phyloP scores from a whole-genome alignment of 2,888 invertebrate genomes.

The Andrena praecox region DNA sequence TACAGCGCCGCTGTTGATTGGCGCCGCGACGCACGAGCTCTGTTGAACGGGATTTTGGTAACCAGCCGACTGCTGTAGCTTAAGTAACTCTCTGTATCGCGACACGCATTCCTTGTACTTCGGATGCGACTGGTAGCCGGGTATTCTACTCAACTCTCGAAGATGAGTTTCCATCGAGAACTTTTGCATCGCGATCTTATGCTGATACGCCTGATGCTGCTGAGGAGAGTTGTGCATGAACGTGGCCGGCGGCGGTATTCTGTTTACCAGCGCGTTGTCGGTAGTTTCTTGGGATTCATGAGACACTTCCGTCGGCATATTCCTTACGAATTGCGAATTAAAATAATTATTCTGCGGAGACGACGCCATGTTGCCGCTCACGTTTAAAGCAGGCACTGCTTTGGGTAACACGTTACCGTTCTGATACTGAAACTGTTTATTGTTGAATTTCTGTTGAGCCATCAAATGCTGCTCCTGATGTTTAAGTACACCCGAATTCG shows the following conservation, averaged over 20 bases:
- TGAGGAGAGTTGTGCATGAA: slow-evolving; percentile 63
- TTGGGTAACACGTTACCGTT: slow-evolving; percentile 70
- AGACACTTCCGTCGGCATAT: slow-evolving; percentile 72
- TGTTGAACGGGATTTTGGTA: slow-evolving; percentile 79
- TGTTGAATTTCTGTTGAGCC: slow-evolving; percentile 73
- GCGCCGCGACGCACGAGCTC: slow-evolving; percentile 38
- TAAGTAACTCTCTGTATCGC: slow-evolving; percentile 78
- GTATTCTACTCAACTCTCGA: slow-evolving; percentile 77
- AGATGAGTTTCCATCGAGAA: slow-evolving; percentile 80
- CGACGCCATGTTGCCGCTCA: slow-evolving; percentile 60
- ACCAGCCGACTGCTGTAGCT: slow-evolving; percentile 79
- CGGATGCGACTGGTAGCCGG: slow-evolving; percentile 81
- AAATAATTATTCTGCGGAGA: slow-evolving; percentile 75
- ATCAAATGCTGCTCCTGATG: slow-evolving; percentile 73
- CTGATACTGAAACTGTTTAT: slow-evolving; percentile 73
- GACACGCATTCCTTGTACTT: slow-evolving; percentile 82
- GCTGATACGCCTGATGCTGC: slow-evolving; percentile 79
- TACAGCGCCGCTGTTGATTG: slow-evolving; percentile 55
- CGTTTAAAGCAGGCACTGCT: slow-evolving; percentile 65
- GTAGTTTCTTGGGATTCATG: slow-evolving; percentile 73
- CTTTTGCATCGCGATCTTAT: slow-evolving; percentile 81
- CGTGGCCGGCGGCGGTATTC: slow-evolving; percentile 58
- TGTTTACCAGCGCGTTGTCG: slow-evolving; percentile 56
- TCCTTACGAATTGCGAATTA: slow-evolving; percentile 72
- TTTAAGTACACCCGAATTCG: slow-evolving; percentile 70